phyloP scores from a whole-genome alignment of 2,797 vertebrate genomes.

The Oryzias sinensis region DNA sequence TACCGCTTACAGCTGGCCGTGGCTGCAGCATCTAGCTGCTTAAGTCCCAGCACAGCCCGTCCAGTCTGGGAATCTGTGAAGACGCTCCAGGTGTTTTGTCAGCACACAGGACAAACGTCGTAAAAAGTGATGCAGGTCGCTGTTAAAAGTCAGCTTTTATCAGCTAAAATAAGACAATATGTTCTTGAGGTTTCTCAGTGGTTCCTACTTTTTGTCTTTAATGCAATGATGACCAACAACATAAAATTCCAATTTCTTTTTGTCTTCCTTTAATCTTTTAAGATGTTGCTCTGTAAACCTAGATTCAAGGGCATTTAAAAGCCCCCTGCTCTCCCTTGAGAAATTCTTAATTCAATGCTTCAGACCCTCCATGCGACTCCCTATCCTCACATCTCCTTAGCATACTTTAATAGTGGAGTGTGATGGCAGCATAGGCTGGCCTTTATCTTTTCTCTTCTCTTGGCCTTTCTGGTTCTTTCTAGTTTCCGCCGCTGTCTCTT shows the following conservation, averaged over 20 bases:
- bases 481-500: slow-evolving; percentile 19
- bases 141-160: background rate
- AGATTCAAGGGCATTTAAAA: slow-evolving; percentile 39
- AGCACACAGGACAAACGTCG: too few species aligned
- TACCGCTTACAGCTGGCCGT: background rate
- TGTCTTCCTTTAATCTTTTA: slow-evolving; percentile 12
- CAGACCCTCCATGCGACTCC: slow-evolving; percentile 50
- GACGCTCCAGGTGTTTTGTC: too few species aligned
- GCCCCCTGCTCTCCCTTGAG: slow-evolving; percentile 43
- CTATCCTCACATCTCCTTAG: slow-evolving; percentile 56
- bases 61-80: background rate
- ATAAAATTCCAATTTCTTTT: background rate
- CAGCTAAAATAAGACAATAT: background rate
- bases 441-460: slow-evolving; percentile 36
- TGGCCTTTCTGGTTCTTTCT: slow-evolving; percentile 25
- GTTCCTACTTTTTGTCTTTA: background rate
- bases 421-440: slow-evolving; percentile 32
- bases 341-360: slow-evolving; percentile 44
- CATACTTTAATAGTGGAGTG: slow-evolving; percentile 63
- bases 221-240: background rate
- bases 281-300: slow-evolving; percentile 45
- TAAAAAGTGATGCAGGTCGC: background rate
- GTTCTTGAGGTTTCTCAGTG: too few species aligned
- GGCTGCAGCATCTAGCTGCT: too few species aligned
- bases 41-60: background rate